Evolutionary conservation across 2,797 vertebrate genomes (phyloP).

Genomic region (Philypnodon macrostomus): DNA sequence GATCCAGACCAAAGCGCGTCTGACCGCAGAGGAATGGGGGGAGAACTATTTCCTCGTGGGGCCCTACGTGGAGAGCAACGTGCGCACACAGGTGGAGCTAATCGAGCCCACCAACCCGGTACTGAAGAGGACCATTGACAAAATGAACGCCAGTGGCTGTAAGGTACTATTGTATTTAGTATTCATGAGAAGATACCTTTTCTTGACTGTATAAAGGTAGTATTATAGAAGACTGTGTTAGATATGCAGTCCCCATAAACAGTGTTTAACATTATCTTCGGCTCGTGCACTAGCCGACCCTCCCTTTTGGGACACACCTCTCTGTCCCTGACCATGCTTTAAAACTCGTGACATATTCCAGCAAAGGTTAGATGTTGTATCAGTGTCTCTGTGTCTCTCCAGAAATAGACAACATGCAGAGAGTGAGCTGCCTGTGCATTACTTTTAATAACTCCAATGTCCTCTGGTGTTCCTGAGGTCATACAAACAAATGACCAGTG

Average conservation of each 20-base stretch:
- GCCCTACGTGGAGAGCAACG: constrained; percentile 89
- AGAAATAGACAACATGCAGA: constrained; percentile 54
- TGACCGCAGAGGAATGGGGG: constrained; percentile 91
- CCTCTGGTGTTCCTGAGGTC: constrained; percentile 42
- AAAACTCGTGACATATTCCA: constrained; percentile 67
- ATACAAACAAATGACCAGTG: neutral
- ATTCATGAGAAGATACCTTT: neutral
- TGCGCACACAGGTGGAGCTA: constrained; percentile 92
- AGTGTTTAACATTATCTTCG: constrained; percentile 8
- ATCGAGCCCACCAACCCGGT: constrained; percentile 83
- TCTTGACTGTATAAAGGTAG: neutral
- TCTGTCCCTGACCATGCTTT: constrained; percentile 16
- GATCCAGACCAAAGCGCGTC: constrained; percentile 93
- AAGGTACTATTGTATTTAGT: constrained; percentile 79
- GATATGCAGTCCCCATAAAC: constrained; percentile 4
- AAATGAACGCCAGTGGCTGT: constrained; percentile 92
- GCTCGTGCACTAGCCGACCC: constrained; percentile 19
- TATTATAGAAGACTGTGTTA: neutral
- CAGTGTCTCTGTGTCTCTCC: constrained; percentile 49
- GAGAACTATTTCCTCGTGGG: constrained; percentile 95
- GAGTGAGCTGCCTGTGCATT: constrained; percentile 13
- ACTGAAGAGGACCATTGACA: constrained; percentile 86
- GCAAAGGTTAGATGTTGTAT: constrained; percentile 78
- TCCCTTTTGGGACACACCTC: constrained; percentile 4
- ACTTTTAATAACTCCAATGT: constrained; percentile 25